Base-by-base conservation (phyloP, 1,140 invertebrate genomes). In the Drosophila setifemur region DNA sequence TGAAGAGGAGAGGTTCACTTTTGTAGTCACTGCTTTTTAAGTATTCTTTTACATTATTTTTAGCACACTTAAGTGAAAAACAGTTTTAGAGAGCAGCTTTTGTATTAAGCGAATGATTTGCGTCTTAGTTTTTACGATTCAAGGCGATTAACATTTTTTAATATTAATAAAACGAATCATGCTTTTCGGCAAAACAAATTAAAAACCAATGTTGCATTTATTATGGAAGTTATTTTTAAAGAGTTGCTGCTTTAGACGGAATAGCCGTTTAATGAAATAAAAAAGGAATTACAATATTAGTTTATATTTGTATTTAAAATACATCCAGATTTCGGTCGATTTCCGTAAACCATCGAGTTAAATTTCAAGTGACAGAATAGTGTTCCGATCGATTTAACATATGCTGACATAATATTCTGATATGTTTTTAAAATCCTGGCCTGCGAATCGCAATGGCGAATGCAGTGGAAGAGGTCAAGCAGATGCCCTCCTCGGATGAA, bases 21-120 rank as follows among this genome's bases (percentile, higher is more conserved):
- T 85, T 75, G 50, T 81, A 85, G 74, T 86, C 82, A 85, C 60
- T 48, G 75, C 75, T 81, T 86, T 85, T 87, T 83, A 83, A 83
- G 74, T 74, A 58, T 63, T 67, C 63, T 60, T 73, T 40, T 75
- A 49, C 21, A 58, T 72, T 35, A 73, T 61, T 81, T 50, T n/a
- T n/a, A 68, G 47, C 39, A 11, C 47, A 40, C 11, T 9, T 50
- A 47, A 69, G 49, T 49, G 42, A 53, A 12, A 47, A 50, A 16
- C 47, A 31, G 28, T 33, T 53, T 40, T 37, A 52, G 12, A 28
- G 9, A 54, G 45, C 67, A 55, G 64, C 71, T 58, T 64, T 60
- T 50, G 44, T 49, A 75, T 48, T 69, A 58, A 61, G 45, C 29
- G 19, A 29, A 49, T 45, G 1, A 37, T 45, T 55, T 71, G 33